A percentile compares a stretch with the other conserved stretches of the same genome.
These are phyloP conservation scores for Ligdia adustata DNA, from an alignment of 2,888 invertebrate species.

Conservation along the genomic window DNA sequence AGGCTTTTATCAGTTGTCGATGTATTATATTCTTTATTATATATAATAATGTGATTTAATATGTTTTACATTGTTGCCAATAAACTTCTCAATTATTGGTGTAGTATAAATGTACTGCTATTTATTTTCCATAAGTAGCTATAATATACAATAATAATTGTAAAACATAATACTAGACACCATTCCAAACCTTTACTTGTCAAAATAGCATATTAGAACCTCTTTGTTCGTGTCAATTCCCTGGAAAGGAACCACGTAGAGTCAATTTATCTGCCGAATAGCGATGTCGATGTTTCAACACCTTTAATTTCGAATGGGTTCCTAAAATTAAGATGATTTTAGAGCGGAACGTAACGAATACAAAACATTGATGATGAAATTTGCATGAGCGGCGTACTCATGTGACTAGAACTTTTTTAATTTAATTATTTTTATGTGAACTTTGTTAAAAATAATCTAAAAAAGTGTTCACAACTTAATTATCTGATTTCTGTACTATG, in stretches of 20 bases:
- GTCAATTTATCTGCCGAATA: conserved; percentile 29
- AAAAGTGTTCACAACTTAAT: too few relatives aligned
- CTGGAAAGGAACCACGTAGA: conserved; percentile 26
- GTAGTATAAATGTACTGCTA: too few relatives aligned
- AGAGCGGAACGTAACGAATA: conserved; percentile 4
- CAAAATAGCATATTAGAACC: conserved; percentile 14
- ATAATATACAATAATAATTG: too few relatives aligned
- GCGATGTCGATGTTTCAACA: conserved; percentile 24
- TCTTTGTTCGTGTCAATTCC: conserved; percentile 22
- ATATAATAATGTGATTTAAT: too few relatives aligned
- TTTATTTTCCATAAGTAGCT: too few relatives aligned
- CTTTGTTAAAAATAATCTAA: too few relatives aligned
- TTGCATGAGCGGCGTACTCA: not conserved
- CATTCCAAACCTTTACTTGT: conserved; percentile 11
- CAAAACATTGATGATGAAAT: not conserved
- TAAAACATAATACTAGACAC: not conserved
- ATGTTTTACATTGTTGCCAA: too few relatives aligned
- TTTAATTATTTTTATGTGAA: not conserved
- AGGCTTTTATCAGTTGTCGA: too few relatives aligned
- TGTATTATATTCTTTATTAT: too few relatives aligned
- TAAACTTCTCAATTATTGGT: too few relatives aligned
- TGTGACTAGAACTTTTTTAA: not conserved
- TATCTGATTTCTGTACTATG: too few relatives aligned
- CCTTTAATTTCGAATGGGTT: conserved; percentile 20
- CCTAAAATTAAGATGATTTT: conserved; percentile 9